Base-by-base conservation (phyloP, 2,888 invertebrate genomes). In the Ophion obscuratus region DNA sequence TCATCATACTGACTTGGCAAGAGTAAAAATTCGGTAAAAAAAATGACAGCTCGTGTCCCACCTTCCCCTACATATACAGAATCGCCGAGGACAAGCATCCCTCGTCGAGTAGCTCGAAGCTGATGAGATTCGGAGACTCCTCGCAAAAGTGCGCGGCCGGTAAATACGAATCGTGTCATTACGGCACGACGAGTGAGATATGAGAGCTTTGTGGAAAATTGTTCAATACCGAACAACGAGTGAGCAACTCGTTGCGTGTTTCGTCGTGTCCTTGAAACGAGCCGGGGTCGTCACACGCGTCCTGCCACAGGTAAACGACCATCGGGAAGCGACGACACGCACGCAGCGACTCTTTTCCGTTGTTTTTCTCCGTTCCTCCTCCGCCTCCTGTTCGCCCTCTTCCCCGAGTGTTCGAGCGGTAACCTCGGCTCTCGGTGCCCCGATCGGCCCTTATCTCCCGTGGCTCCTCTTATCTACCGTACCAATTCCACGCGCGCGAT, bases 231-330 rank as follows among this genome's bases (percentile, higher is more conserved):
- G 91, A 91, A 88, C 89, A 89, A 89, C 89, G 88, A 88, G 87
- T 89, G 90, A 66, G 76, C 90, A 9, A 89, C 90, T 90, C 90
- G 90, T 89, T 90, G 91, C 92, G 91, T 91, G 90, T 91, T 24
- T 91, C 90, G 90, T 88, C 90, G 91, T 93, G 94, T 92, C 94
- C 94, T 94, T 94, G 94, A 92, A 92, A 90, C 92, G 92, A 93
- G 93, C 20, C 93, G 92, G 93, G 94, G 93, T 94, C 94, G 93
- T 94, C 93, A 94, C 92, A 92, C 93, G 92, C 91, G 91, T 91
- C 89, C 89, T 90, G 90, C 88, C 88, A 87, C 92, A 88, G 93
- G 94, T 94, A 94, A 94, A 94, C 93, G 94, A 94, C 94, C 94
- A 94, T 91, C 90, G 90, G 86, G 53, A 83, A 85, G 68, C 78